These are phyloP conservation scores for Serranus cabrilla DNA, from an alignment of 2,797 vertebrate genomes.

Conservation along the genomic window DNA sequence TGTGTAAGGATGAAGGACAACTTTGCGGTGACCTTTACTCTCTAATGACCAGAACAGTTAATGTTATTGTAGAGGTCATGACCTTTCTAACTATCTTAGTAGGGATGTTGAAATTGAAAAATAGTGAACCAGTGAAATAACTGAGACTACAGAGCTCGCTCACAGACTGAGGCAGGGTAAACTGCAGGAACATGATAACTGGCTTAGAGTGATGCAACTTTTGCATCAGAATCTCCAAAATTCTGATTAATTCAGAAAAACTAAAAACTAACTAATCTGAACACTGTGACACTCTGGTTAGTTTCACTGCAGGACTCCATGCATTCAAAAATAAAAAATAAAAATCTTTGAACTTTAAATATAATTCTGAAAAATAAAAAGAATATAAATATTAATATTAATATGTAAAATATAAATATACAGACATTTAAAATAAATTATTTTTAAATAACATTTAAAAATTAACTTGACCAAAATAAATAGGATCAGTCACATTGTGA, in stretches of 20 bases:
- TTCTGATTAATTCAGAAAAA: background rate
- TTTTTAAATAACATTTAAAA: too few relatives aligned
- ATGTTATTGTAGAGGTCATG: background rate
- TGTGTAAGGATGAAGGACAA: constrained; percentile 15
- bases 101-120: background rate
- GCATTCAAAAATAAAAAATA: too few relatives aligned
- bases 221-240: background rate
- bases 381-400: too few relatives aligned
- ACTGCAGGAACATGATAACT: background rate
- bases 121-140: background rate
- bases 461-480: too few relatives aligned
- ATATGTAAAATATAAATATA: too few relatives aligned
- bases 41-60: background rate
- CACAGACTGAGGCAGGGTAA: too few relatives aligned
- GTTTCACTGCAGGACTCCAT: background rate
- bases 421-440: too few relatives aligned
- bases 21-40: constrained; percentile 4
- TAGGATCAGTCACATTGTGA: too few relatives aligned
- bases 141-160: background rate
- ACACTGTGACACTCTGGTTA: background rate
- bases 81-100: background rate
- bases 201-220: background rate
- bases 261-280: background rate
- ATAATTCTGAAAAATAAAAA: too few relatives aligned
- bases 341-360: too few relatives aligned